A percentile compares a stretch with the other conserved stretches of the same genome.
phyloP scores from a whole-genome alignment of 2,797 vertebrate species.

The Gymnothorax javanicus region DNA sequence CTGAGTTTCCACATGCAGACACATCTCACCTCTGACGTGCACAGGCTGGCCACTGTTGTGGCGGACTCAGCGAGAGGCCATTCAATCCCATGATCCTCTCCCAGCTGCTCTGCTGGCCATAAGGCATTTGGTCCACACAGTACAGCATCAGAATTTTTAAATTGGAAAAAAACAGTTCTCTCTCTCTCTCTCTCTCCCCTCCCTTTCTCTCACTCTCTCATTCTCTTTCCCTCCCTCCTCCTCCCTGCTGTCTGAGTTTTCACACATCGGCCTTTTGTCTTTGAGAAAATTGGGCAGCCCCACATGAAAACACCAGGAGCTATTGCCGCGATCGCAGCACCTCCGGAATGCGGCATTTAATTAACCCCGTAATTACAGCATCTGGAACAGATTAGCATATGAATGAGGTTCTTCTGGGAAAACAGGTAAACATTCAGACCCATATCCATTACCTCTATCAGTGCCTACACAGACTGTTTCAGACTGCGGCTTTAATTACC shows the following conservation, averaged over 20 bases:
- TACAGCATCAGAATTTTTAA: neutral
- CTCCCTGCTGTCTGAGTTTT: neutral
- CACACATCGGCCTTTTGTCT: neutral
- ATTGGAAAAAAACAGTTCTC: neutral
- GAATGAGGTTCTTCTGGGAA: slow-evolving; percentile 44
- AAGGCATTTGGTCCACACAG: neutral
- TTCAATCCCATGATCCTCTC: slow-evolving; percentile 26
- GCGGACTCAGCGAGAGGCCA: slow-evolving; percentile 26
- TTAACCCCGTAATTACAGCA: slow-evolving; percentile 56
- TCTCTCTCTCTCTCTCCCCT: neutral
- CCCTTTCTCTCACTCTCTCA: neutral
- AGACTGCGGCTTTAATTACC: slow-evolving; percentile 14
- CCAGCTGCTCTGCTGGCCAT: neutral
- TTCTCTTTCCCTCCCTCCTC: neutral
- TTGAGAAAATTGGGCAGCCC: neutral
- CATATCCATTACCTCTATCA: slow-evolving; percentile 42
- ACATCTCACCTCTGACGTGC: slow-evolving; percentile 36
- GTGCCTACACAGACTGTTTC: slow-evolving; percentile 31
- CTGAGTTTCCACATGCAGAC: slow-evolving; percentile 40
- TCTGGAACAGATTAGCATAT: slow-evolving; percentile 57
- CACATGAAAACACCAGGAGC: slow-evolving; percentile 33
- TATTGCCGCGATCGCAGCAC: slow-evolving; percentile 11
- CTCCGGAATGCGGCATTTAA: slow-evolving; percentile 45
- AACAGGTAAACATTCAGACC: slow-evolving; percentile 35
- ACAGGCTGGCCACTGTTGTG: slow-evolving; percentile 28